Conservation (phyloP, 2,888 invertebrate genomes). For the Leucania comma region DNA sequence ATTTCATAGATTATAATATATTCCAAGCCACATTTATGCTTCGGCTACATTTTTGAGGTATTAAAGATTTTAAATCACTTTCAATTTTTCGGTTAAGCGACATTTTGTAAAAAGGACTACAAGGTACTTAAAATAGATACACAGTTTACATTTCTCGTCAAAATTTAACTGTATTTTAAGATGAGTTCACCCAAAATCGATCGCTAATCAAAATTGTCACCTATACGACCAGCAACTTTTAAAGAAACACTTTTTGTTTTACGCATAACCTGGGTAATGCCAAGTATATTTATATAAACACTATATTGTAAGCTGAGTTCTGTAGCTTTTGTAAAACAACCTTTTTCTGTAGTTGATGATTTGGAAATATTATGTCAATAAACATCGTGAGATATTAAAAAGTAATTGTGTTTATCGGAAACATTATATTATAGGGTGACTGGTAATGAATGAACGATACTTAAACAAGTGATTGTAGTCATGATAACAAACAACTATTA, state of each 20-base stretch:
- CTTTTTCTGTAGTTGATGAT: not conserved
- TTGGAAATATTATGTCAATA: not conserved
- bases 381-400: not conserved
- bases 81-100: conserved; percentile 15
- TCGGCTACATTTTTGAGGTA: conserved; percentile 1
- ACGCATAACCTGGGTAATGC: conserved; percentile 49
- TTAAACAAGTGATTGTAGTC: no score
- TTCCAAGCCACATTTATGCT: conserved; percentile 1
- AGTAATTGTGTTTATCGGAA: not conserved
- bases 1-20: conserved; percentile 1
- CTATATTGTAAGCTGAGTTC: conserved; percentile 54
- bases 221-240: conserved; percentile 59
- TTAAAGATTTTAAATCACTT: no score
- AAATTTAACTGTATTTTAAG: not conserved
- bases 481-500: no score
- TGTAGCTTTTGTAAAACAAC: conserved; percentile 58
- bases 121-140: not conserved
- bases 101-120: not conserved
- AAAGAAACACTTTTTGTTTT: conserved; percentile 19
- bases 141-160: not conserved
- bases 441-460: no score
- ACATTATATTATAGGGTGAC: no score
- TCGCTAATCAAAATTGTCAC: conserved; percentile 55
- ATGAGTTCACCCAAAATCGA: conserved; percentile 62
- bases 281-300: conserved; percentile 57